Base-by-base conservation (phyloP, 2,888 invertebrate genomes). In the Andrena camellia region DNA sequence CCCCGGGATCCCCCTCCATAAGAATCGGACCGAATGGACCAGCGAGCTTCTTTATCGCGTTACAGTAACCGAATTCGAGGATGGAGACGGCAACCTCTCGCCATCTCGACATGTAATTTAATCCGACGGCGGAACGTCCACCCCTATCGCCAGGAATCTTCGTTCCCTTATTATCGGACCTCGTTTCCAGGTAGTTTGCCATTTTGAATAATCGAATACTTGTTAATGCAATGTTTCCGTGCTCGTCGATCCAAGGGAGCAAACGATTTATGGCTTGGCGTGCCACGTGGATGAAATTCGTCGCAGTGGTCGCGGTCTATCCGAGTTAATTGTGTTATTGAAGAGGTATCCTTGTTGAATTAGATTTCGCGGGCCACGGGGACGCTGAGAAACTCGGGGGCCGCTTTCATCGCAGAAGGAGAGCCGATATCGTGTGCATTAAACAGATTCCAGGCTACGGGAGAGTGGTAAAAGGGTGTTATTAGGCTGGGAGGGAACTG, bases 381-480 rank as follows among this genome's bases (percentile, higher is more conserved):
- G 33, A 54, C 33, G 50, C 17, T 63, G 67, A 83, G 72, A 76
- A 72, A 79, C 72, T 63, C 42, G 71, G 20, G 20, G 57, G 50
- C 76, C 73, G 86, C 76, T 88, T 87, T 89, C 83, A 87, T 80
- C 83, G 50, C 54, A 75, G 75, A 17, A 42, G 42, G 35, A 5
- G 66, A 75, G 78, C 81, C 87, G 85, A 85, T 88, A 89, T 83
- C 82, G 82, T 67, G 82, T 85, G 82, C 83, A 89, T 88, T 88
- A 89, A 89, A 87, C 88, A 82, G 83, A 89, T 88, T 87, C 89
- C 89, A 82, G 75, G 62, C 67, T 80, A 87, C 31, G 31, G 35
- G 72, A 63, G 81, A 87, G 82, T 85, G 83, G 88, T 87, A 85
- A 89, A 91, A 88, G 87, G 88, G 86, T 90, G 87, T 91, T 90